phyloP scores from a whole-genome alignment of 1,140 invertebrate species.

The Anoplolepis gracilipes region DNA sequence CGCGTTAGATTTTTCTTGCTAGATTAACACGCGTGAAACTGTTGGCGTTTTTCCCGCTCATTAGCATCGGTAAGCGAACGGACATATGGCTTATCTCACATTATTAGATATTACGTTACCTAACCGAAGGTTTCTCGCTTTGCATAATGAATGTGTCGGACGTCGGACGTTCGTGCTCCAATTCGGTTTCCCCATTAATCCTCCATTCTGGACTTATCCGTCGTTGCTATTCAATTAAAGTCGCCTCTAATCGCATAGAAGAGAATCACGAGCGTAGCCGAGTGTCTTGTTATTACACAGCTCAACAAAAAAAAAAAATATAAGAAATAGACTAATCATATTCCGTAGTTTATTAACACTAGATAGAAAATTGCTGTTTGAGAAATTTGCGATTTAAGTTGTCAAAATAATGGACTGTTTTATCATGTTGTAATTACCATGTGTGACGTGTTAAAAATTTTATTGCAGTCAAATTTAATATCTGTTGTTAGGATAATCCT shows the following conservation, averaged over 20 bases:
- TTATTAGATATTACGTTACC: slow-evolving; percentile 19
- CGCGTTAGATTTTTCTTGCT: slow-evolving; percentile 27
- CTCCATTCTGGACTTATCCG: background rate
- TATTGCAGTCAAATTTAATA: too few relatives aligned
- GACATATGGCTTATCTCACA: background rate
- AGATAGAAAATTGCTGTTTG: too few relatives aligned
- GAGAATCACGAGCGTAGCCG: slow-evolving; percentile 1
- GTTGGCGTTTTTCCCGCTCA: slow-evolving; percentile 24
- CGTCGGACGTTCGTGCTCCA: background rate
- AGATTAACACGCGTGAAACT: slow-evolving; percentile 17
- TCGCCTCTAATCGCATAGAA: background rate
- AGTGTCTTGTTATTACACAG: background rate
- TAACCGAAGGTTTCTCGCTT: slow-evolving; percentile 27
- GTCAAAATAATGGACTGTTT: too few relatives aligned
- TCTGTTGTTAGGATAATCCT: too few relatives aligned
- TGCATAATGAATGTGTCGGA: slow-evolving; percentile 15
- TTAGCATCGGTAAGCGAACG: slow-evolving; percentile 35
- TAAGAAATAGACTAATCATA: too few relatives aligned
- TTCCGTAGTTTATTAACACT: too few relatives aligned
- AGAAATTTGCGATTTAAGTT: too few relatives aligned
- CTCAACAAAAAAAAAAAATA: too few relatives aligned
- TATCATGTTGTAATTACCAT: too few relatives aligned
- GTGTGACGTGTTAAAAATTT: too few relatives aligned
- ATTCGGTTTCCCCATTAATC: slow-evolving; percentile 20
- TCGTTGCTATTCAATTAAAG: slow-evolving; percentile 2